phyloP scores from a whole-genome alignment of 2,888 invertebrate species.

The Luffia ferchaultella region DNA sequence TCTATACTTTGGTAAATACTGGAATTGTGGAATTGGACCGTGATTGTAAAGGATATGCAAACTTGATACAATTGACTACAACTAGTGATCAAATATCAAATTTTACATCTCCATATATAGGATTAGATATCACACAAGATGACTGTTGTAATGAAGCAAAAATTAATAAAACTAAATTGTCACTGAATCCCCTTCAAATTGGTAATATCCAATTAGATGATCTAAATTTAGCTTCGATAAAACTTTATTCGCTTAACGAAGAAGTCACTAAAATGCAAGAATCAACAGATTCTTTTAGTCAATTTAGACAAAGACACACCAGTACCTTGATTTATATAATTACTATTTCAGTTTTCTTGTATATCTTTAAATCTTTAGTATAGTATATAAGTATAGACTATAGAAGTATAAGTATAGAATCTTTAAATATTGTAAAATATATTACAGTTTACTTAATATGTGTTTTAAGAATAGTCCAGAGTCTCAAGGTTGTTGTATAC shows the following conservation, averaged over 20 bases:
- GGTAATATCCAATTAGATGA: constrained; percentile 6
- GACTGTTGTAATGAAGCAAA: constrained; percentile 7
- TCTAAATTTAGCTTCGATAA: constrained; percentile 9
- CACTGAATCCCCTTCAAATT: background rate
- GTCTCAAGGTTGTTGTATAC: no score
- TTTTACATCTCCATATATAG: constrained; percentile 5
- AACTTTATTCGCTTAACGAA: constrained; percentile 9
- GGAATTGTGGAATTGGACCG: constrained; percentile 6
- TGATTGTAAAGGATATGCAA: constrained; percentile 7
- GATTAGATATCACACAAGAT: constrained; percentile 6
- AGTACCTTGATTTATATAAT: no score
- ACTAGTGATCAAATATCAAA: constrained; percentile 7
- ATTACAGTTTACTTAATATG: no score
- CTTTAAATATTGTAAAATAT: no score
- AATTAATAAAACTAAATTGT: background rate
- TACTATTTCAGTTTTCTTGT: no score
- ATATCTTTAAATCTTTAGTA: no score
- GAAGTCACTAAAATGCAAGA: constrained; percentile 7
- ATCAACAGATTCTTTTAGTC: background rate
- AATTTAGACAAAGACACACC: no score
- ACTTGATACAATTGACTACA: constrained; percentile 5
- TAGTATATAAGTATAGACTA: no score
- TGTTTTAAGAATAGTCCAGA: no score
- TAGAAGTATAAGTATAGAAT: no score
- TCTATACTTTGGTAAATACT: background rate